Evolutionary conservation across 2,888 invertebrate genomes (phyloP), one percentile per base, ranked within the genome.

Genomic region (Trileptium ribeirensis): DNA sequence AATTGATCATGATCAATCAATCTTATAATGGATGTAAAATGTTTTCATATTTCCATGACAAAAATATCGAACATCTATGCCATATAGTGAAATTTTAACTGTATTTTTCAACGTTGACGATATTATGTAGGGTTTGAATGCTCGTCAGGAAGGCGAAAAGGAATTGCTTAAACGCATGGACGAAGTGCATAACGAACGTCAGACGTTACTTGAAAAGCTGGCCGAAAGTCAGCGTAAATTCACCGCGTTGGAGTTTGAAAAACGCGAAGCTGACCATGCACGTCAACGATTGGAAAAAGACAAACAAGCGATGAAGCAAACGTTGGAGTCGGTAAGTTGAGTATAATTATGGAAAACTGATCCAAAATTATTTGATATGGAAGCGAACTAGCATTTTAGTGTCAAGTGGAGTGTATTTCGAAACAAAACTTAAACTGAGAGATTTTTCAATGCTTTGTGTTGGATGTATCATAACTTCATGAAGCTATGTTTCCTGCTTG

Each of bases 141-240:
- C 74, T 2, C 31, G 80, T 29, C 80, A 80, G 70, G 80, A 80
- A 75, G 67, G 74, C 34, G 80, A 80, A 79, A 36, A 78, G 31
- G 80, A 80, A 8, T 37, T 80, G 77, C 29, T 74, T 33, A 36
- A 40, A 1, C 29, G 38, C 3, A 29, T 80, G 77, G 80, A 80
- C 33, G 33, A 36, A 1, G 31, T 74, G n/a, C 38, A 37, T 70
- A 67, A n/a, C 8, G 38, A 80, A 33, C 78, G 67, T 2, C 38
- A 39, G 33, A 3, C 3, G 37, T 8, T 37, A n/a, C 37, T 74
- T 33, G 75, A 79, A 37, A 80, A 39, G 38, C 29, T 38, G 36
- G 33, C 31, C 3, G 80, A 79, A 33, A 8, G n/a, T 70, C 80
- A 80, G 40, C 74, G 67, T 24, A 31, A 36, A 29, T 36, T 79